These are phyloP conservation scores for Sporophila hypoxantha DNA, from an alignment of 2,113 vertebrate species.

Conservation along the genomic window DNA sequence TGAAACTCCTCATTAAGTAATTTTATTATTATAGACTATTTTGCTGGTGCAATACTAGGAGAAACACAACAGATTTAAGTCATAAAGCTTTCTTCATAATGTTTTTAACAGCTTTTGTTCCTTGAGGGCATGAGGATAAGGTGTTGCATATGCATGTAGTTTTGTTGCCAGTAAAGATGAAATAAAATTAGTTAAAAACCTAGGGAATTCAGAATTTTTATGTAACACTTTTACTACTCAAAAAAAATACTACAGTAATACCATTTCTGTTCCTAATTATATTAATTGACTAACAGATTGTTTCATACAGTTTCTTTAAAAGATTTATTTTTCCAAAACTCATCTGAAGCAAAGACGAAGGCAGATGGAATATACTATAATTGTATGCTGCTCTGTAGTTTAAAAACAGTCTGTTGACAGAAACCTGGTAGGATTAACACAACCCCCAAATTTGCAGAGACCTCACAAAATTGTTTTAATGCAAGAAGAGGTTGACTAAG, in stretches of 20 bases:
- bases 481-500: neutral
- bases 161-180: conserved; percentile 60
- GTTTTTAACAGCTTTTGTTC: conserved; percentile 58
- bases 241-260: conserved; percentile 47
- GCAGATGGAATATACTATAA: conserved; percentile 26
- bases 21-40: conserved; percentile 52
- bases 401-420: conserved; percentile 2
- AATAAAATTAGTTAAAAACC: conserved; percentile 68
- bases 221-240: conserved; percentile 44
- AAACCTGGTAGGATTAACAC: neutral
- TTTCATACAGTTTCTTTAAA: conserved; percentile 30
- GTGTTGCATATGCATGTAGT: conserved; percentile 51
- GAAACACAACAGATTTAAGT: conserved; percentile 45
- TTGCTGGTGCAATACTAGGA: conserved; percentile 9
- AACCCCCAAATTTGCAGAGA: neutral
- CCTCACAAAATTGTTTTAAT: neutral
- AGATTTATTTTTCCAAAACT: conserved; percentile 54
- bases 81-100: conserved; percentile 49
- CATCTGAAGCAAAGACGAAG: conserved; percentile 34
- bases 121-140: conserved; percentile 47
- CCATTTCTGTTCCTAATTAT: conserved; percentile 48
- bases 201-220: conserved; percentile 51
- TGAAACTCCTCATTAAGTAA: conserved; percentile 57
- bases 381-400: neutral
- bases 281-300: conserved; percentile 60